Evolutionary conservation across 2,888 invertebrate genomes (phyloP).

Genomic region (Neocrepidodera transversa): DNA sequence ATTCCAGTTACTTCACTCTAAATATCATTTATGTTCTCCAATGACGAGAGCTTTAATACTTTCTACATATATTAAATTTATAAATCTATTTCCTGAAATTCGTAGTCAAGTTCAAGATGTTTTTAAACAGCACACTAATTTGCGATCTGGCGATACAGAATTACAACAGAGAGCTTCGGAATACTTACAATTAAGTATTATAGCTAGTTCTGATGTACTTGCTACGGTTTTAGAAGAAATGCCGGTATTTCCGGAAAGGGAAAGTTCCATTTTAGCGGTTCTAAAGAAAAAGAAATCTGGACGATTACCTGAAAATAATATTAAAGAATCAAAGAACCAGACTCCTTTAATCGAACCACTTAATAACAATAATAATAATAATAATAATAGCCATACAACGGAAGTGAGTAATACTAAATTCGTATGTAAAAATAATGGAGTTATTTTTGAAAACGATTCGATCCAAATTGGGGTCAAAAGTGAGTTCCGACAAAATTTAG

Average conservation of each 20-base stretch:
- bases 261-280: conserved; percentile 96
- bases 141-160: conserved; percentile 97
- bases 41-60: conserved; percentile 95
- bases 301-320: conserved; percentile 87
- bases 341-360: conserved; percentile 56
- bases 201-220: conserved; percentile 95
- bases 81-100: conserved; percentile 99
- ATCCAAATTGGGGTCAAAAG: conserved; percentile 98
- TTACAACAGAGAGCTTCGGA: conserved; percentile 98
- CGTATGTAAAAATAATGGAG: conserved; percentile 97
- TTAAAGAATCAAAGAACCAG: conserved; percentile 78
- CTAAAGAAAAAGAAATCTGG: conserved; percentile 98
- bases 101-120: conserved; percentile 92
- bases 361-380: no score
- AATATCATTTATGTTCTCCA: conserved; percentile 97
- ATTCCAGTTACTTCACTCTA: conserved; percentile 97
- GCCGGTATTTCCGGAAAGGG: conserved; percentile 99
- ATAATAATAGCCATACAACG: conserved; percentile 61
- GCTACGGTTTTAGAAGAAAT: conserved; percentile 99
- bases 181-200: conserved; percentile 94
- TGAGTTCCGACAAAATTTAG: conserved; percentile 95
- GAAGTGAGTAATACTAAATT: conserved; percentile 68
- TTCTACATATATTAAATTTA: conserved; percentile 98
- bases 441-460: conserved; percentile 96
- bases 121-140: conserved; percentile 91